Percentiles rank a stretch among this genome's conserved stretches.
Conservation (phyloP, 2,113 vertebrate species). For the Morone chrysops region DNA sequence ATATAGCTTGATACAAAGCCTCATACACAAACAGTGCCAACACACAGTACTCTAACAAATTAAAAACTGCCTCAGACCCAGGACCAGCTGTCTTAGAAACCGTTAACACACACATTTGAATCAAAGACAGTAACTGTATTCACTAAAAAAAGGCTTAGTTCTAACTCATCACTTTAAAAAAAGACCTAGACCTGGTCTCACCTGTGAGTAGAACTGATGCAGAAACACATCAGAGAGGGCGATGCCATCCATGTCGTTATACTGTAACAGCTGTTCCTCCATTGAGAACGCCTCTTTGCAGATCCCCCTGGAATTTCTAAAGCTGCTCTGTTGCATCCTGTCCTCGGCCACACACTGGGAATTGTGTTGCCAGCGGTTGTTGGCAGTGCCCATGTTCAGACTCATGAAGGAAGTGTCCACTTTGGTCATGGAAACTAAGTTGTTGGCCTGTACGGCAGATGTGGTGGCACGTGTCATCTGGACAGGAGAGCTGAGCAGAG, state of each 20-base stretch:
- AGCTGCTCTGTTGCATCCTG: not conserved
- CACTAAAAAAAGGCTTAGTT: too few relatives aligned
- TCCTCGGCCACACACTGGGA: not conserved
- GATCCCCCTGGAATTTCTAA: not conserved
- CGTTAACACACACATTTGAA: too few relatives aligned
- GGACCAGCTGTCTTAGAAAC: too few relatives aligned
- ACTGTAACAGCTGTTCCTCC: not conserved
- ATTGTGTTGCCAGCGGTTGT: not conserved
- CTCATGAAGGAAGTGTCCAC: not conserved
- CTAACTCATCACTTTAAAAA: too few relatives aligned
- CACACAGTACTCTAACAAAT: too few relatives aligned
- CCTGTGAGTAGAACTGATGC: constrained; percentile 35
- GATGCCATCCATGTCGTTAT: not conserved
- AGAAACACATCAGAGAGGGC: constrained; percentile 21
- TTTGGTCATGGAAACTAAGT: not conserved
- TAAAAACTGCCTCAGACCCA: too few relatives aligned
- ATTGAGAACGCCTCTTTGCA: not conserved
- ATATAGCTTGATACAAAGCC: too few relatives aligned
- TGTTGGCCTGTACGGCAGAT: not conserved
- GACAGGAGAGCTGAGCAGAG: constrained; percentile 12
- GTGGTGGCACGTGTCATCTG: not conserved
- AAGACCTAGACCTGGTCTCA: not conserved
- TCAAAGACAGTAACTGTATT: too few relatives aligned
- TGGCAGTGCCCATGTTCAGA: not conserved
- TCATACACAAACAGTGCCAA: too few relatives aligned